Evolutionary conservation across 2,888 invertebrate genomes (phyloP), one percentile per base, ranked within the genome.

Genomic region (Yponomeuta evonymella): DNA sequence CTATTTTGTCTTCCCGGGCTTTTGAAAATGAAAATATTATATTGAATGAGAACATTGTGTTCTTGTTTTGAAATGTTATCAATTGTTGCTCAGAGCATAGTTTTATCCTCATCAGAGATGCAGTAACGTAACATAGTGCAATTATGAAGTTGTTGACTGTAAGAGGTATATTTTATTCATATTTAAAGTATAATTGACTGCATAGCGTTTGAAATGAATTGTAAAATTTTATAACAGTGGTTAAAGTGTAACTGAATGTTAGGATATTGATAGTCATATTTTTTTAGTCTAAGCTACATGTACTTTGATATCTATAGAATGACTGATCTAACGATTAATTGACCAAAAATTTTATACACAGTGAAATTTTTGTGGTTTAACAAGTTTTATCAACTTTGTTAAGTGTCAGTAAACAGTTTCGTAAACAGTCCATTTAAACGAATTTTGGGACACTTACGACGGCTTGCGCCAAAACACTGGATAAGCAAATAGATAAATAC

Each of bases 1-100:
- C 81, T 79, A 75, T 81, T 76, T 78, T 80, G 88, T 90, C 89
- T 89, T 89, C 89, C 89, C 84, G 84, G 83, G 83, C 70, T 70
- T 30, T 70, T 69, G 48, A 48, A 58, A 69, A 63, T 63, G 9
- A 70, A 70, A 43, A 58, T 58, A 43, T 23, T 69, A 63, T 70
- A 63, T 63, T 70, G 63, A 62, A 63, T 63, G 68, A 51, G 48
- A 51, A 51, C 29, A 68, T 9, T 9, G 81, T 84, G 84, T 87
- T 85, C 84, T 84, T 85, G 84, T 83, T 83, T 78, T 68, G 29
- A 81, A 82, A 82, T 86, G 83, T 84, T 87, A 85, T 85, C 77
- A 79, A 77, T 81, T 85, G 83, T 87, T 87, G 82, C 81, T 83
- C 77, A 81, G 77, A 83, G 78, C 81, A 81, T 79, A 84, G 78